Evolutionary conservation across 2,888 invertebrate genomes (phyloP).

Genomic region (Capitulum mitella): DNA sequence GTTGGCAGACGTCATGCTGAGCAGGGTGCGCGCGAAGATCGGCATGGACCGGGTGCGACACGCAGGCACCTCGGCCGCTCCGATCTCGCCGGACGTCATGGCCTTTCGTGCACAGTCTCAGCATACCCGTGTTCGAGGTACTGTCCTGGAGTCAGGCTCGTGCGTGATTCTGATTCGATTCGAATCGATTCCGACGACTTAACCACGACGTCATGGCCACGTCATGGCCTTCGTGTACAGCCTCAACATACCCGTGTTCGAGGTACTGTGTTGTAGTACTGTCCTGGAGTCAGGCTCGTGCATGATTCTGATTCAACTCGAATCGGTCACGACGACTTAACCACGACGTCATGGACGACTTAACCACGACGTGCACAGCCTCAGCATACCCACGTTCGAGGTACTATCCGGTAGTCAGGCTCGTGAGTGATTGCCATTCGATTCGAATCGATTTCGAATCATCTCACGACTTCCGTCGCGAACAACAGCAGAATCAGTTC

Average conservation of each 20-base stretch:
- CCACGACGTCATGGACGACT: conserved; percentile 76
- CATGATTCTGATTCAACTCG: too few species aligned
- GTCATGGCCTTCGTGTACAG: conserved; percentile 86
- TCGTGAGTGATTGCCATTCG: too few species aligned
- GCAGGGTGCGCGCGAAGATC: conserved; percentile 63
- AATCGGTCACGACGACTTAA: too few species aligned
- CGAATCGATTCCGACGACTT: too few species aligned
- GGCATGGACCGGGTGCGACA: conserved; percentile 65
- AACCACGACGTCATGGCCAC: conserved; percentile 76
- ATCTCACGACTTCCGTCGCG: too few species aligned
- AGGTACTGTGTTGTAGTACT: too few species aligned
- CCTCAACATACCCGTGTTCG: conserved; percentile 71
- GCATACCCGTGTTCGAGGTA: conserved; percentile 69
- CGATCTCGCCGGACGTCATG: conserved; percentile 70
- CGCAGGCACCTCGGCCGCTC: conserved; percentile 76
- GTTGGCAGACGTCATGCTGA: not conserved
- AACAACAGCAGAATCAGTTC: too few species aligned
- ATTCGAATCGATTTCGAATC: too few species aligned
- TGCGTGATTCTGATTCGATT: too few species aligned
- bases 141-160: too few species aligned
- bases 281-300: too few species aligned
- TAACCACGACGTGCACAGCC: conserved; percentile 79
- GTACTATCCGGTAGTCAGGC: too few species aligned
- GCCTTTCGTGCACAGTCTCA: conserved; percentile 78
- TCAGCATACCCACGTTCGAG: conserved; percentile 74